Conservation (phyloP, 2,888 invertebrate genomes). For the Fragum whitleyi region DNA sequence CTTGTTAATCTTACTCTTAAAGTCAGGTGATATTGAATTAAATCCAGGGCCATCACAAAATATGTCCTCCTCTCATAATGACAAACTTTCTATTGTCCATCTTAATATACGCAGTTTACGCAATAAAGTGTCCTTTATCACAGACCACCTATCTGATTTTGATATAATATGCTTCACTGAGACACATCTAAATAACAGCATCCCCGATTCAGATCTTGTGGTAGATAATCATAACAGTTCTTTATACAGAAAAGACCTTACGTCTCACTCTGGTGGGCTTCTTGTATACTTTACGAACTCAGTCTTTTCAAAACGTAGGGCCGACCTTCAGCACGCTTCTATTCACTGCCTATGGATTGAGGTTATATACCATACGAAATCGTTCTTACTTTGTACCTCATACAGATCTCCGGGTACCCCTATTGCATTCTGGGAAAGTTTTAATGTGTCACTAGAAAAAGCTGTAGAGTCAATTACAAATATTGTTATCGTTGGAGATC, state of each 20-base stretch:
- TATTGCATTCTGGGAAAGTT: background rate
- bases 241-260: background rate
- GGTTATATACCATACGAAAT: background rate
- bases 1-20: background rate
- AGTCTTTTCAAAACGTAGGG: background rate
- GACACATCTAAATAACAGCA: background rate
- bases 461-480: background rate
- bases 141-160: slow-evolving; percentile 9
- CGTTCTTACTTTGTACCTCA: background rate
- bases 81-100: background rate
- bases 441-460: background rate
- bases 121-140: background rate
- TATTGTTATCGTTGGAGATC: slow-evolving; percentile 5
- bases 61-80: background rate
- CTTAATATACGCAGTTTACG: background rate
- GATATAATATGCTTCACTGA: slow-evolving; percentile 25
- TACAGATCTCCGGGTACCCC: slow-evolving; percentile 3
- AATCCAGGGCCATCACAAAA: background rate
- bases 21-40: background rate
- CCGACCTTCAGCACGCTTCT: background rate
- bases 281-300: background rate
- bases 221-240: background rate
- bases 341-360: slow-evolving; percentile 14
- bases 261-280: slow-evolving; percentile 17
- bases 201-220: background rate